Conservation (phyloP, 2,113 vertebrate species). For the Himantopus leucocephalus region DNA sequence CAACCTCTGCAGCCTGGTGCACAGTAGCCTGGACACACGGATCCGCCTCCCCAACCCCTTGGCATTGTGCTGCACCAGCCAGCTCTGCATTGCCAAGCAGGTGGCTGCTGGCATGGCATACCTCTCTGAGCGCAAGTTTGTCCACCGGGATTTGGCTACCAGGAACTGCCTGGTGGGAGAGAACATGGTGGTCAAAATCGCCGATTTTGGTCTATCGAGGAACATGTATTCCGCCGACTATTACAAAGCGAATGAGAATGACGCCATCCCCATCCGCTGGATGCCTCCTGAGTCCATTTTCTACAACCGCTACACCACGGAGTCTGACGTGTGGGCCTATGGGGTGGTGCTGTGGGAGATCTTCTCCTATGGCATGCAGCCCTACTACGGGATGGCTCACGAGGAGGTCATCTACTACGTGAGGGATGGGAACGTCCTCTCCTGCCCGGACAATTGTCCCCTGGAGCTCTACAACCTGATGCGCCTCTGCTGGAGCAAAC, state of each 20-base stretch:
- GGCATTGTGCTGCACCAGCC: slow-evolving; percentile 82
- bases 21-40: slow-evolving; percentile 66
- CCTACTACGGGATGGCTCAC: slow-evolving; percentile 97
- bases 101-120: slow-evolving; percentile 95
- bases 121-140: slow-evolving; percentile 95
- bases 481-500: slow-evolving; percentile 94
- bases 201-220: slow-evolving; percentile 94
- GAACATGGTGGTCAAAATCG: slow-evolving; percentile 95
- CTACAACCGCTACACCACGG: slow-evolving; percentile 96
- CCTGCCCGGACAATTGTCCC: slow-evolving; percentile 90
- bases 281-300: slow-evolving; percentile 99
- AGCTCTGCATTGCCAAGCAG: slow-evolving; percentile 91
- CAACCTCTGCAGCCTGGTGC: slow-evolving; percentile 77
- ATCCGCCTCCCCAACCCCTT: slow-evolving; percentile 68
- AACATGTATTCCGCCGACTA: slow-evolving; percentile 98
- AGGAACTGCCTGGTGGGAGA: slow-evolving; percentile 95
- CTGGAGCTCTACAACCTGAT: slow-evolving; percentile 95
- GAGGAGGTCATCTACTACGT: slow-evolving; percentile 98
- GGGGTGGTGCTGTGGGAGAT: slow-evolving; percentile 98
- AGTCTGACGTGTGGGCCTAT: slow-evolving; percentile 97
- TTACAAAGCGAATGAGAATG: slow-evolving; percentile 96
- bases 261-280: slow-evolving; percentile 97
- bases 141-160: slow-evolving; percentile 94
- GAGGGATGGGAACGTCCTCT: slow-evolving; percentile 92
- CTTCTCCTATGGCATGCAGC: slow-evolving; percentile 96